phyloP scores from a whole-genome alignment of 2,888 invertebrate species.

The Pheosia tremula region DNA sequence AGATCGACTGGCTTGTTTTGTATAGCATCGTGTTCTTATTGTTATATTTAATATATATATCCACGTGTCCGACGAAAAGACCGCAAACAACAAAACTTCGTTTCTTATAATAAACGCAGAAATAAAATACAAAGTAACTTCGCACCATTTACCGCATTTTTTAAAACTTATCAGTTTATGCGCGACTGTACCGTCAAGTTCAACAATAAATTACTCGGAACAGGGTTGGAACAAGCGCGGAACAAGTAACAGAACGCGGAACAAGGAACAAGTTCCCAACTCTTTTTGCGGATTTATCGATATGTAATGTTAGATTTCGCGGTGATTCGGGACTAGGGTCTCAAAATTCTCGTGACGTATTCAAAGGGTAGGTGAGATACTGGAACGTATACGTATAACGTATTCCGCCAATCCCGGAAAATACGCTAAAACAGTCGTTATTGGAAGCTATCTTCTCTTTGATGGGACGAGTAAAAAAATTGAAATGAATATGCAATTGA shows the following conservation, averaged over 20 bases:
- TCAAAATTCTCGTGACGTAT: slow-evolving; percentile 12
- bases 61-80: no score
- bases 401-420: no score
- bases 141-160: slow-evolving; percentile 10
- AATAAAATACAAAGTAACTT: slow-evolving; percentile 2
- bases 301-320: slow-evolving; percentile 40
- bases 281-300: slow-evolving; percentile 43
- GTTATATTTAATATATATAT: no score
- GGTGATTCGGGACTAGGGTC: slow-evolving; percentile 17
- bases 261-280: slow-evolving; percentile 43
- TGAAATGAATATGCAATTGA: no score
- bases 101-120: no score
- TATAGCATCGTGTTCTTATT: no score
- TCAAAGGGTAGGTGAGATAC: slow-evolving; percentile 22
- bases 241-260: slow-evolving; percentile 29
- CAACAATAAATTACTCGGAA: slow-evolving; percentile 44
- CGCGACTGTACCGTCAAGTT: slow-evolving; percentile 36
- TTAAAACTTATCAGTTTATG: slow-evolving; percentile 31
- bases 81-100: no score
- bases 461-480: no score
- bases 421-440: no score
- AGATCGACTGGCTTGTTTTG: no score
- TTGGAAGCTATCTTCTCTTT: no score
- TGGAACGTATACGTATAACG: slow-evolving; percentile 1
- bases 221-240: slow-evolving; percentile 28